Conservation (phyloP, 2,888 invertebrate genomes). For the Listrodromus nycthemerus region DNA sequence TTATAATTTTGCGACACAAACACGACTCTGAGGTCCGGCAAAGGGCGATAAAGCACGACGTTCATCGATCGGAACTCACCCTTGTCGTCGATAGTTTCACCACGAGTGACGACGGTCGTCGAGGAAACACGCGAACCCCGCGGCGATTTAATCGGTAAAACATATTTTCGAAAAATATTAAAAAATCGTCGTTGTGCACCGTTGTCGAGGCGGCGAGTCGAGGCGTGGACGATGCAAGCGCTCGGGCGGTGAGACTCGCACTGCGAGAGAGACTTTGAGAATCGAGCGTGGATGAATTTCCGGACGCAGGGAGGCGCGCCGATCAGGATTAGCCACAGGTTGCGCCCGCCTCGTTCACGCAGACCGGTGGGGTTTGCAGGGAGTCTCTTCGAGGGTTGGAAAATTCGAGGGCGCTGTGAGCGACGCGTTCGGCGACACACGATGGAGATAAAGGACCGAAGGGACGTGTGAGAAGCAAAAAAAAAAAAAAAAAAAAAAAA, state of each 20-base stretch:
- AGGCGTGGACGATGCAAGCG: conserved; percentile 73
- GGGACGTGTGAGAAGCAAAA: conserved; percentile 10
- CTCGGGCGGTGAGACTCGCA: conserved; percentile 80
- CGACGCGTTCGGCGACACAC: conserved; percentile 37
- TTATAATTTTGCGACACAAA: not conserved
- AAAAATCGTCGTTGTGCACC: conserved; percentile 28
- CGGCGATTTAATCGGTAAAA: not conserved
- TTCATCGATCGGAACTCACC: conserved; percentile 43
- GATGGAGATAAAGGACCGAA: conserved; percentile 17
- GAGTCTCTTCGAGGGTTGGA: conserved; percentile 49
- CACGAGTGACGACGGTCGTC: conserved; percentile 30
- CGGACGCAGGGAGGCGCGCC: conserved; percentile 81
- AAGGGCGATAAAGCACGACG: not conserved
- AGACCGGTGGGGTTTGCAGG: conserved; percentile 51
- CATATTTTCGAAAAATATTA: conserved; percentile 4
- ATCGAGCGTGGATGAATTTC: conserved; percentile 81
- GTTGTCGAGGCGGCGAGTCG: conserved; percentile 34
- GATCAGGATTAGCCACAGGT: conserved; percentile 84
- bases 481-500: conserved; percentile 11
- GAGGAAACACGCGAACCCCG: not conserved
- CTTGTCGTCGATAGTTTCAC: conserved; percentile 29
- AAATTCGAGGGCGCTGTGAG: conserved; percentile 34
- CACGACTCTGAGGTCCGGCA: not conserved
- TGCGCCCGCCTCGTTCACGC: conserved; percentile 78
- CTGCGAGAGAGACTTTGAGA: conserved; percentile 79